Base-by-base conservation (phyloP, 35 echinoderm and acorn worm species). In the Heliocidaris erythrogramma region DNA sequence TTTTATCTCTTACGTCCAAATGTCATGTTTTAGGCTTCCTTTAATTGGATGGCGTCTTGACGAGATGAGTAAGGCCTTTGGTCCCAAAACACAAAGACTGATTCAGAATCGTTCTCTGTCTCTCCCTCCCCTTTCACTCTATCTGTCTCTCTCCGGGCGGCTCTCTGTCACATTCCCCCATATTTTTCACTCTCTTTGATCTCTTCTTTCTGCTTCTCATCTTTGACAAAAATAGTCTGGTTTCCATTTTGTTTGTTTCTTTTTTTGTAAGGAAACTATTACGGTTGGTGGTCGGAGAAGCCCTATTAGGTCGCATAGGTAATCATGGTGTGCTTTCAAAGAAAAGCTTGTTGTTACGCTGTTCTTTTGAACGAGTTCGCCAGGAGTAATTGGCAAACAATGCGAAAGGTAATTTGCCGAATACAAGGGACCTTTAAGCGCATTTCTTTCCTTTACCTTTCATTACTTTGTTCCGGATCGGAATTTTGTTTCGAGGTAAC, bases 351-450 rank as follows among this genome's bases (percentile, higher is more conserved):
- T 92, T 92, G 91, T 49, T 49, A n/a, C 91, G 16, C 48, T 30
- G 91, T 59, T n/a, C 49, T 14, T 92, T 92, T 49, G 29, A 92
- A 50, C 48, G 47, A 18, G 91, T 30, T 59, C n/a, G 48, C 50
- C 31, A 92, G 50, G 17, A 92, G 31, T 92, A 92, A 92, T 92
- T 92, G 91, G 50, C 50, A 92, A 49, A 92, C 91, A 92, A 92
- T 92, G 49, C 47, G 13, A 59, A 50, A 52, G 47, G 32, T 92
- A 49, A 92, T 92, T 92, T 89, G 87, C 11, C 65, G 21, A 78
- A 89, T 89, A 89, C 31, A 89, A 48, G 87, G 87, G 87, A 89
- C 31, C 87, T 89, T 89, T 89, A 78, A 78, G 65, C 65, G 65
- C 65, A 78, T 78, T 78, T 78, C 65, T 78, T 78, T 78, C 65